phyloP scores from a whole-genome alignment of 2,797 vertebrate genomes.

The Crotalus adamanteus region DNA sequence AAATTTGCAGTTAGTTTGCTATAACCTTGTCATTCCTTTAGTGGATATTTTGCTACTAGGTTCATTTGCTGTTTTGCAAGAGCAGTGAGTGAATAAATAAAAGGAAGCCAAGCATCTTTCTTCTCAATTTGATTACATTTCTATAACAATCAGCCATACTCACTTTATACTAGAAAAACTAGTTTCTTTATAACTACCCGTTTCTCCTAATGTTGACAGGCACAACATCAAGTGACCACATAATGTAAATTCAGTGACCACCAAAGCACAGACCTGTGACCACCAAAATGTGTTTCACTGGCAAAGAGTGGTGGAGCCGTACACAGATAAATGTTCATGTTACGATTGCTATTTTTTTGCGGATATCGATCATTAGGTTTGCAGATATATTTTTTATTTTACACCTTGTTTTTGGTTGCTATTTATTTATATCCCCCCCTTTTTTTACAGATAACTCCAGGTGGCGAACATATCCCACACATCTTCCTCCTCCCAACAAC shows the following conservation, averaged over 20 bases:
- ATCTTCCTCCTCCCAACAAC: not conserved
- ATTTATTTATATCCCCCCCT: not conserved
- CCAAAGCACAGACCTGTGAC: not conserved
- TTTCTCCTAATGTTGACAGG: not conserved
- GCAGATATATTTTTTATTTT: not conserved
- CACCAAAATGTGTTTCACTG: not conserved
- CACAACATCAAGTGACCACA: not conserved
- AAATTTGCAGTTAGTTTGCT: not conserved
- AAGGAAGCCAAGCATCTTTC: not conserved
- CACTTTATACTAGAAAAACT: not conserved
- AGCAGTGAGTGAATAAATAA: not conserved
- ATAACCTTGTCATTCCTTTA: not conserved
- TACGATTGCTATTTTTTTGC: not conserved
- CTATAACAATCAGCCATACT: not conserved
- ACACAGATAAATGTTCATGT: not conserved
- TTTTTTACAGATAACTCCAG: not conserved
- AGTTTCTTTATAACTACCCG: not conserved
- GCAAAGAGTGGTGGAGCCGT: not conserved
- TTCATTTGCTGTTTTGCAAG: not conserved
- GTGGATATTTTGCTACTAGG: not conserved
- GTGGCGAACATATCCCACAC: not conserved
- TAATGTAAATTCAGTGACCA: not conserved
- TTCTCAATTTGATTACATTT: not conserved
- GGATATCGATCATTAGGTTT: not conserved
- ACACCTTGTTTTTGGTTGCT: not conserved